A percentile compares a stretch with the other conserved stretches of the same genome.
These are phyloP conservation scores for Phortica magna DNA, from an alignment of 2,888 invertebrate species.

Conservation along the genomic window DNA sequence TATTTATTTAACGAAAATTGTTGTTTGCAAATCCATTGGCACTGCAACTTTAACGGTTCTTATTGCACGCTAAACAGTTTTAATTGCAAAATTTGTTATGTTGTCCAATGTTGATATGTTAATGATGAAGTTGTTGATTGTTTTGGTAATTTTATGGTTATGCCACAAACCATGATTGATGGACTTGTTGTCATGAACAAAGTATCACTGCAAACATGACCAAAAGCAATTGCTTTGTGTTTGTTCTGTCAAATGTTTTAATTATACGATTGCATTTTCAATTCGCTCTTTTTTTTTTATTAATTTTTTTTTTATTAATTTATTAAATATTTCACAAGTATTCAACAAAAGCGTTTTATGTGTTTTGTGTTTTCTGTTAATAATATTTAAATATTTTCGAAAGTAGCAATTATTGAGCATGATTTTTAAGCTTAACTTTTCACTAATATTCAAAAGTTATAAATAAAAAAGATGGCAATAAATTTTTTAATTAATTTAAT, in stretches of 20 bases:
- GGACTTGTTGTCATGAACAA: neutral
- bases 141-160: slow-evolving; percentile 7
- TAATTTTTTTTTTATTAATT: too few species aligned
- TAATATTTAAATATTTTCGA: too few species aligned
- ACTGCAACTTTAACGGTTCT: neutral
- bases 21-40: neutral
- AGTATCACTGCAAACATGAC: slow-evolving; percentile 19
- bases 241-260: neutral
- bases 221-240: neutral
- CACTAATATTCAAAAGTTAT: neutral
- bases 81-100: neutral
- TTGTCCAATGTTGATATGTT: neutral
- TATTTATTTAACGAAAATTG: neutral
- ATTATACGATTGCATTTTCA: neutral
- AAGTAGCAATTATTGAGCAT: neutral
- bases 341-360: neutral
- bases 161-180: neutral
- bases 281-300: neutral
- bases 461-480: neutral
- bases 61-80: neutral
- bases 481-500: slow-evolving; percentile 5
- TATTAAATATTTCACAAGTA: too few species aligned
- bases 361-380: neutral
- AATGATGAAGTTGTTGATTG: neutral
- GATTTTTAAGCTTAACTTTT: neutral